Percentiles rank a stretch among this genome's conserved stretches.
Evolutionary conservation across 2,888 invertebrate genomes (phyloP).

Genomic region (Acleris sparsana): DNA sequence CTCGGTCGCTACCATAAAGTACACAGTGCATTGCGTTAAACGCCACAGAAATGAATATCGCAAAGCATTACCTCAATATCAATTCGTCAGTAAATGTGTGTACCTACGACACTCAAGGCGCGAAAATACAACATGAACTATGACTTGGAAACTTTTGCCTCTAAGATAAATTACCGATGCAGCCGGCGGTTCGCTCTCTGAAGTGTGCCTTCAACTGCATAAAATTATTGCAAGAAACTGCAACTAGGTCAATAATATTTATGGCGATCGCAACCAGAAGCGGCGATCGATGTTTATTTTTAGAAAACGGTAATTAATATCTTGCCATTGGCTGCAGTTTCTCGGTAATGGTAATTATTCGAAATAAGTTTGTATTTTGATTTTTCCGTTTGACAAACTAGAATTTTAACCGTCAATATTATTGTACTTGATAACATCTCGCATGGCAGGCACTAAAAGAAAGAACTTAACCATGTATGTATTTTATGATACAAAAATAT

Average conservation of each 20-base stretch:
- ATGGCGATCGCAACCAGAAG: conserved; percentile 15
- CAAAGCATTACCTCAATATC: too few species aligned
- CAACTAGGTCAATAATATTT: conserved; percentile 39
- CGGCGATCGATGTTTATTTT: conserved; percentile 5
- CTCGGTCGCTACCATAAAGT: too few species aligned
- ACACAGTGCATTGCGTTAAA: too few species aligned
- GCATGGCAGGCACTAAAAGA: neutral
- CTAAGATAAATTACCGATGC: conserved; percentile 40
- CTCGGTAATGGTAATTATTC: neutral
- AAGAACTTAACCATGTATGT: neutral
- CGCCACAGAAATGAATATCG: too few species aligned
- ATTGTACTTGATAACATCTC: neutral
- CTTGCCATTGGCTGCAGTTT: neutral
- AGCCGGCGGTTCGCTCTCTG: neutral
- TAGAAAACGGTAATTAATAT: conserved; percentile 13
- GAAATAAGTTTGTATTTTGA: neutral
- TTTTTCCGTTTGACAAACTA: neutral
- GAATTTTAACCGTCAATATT: neutral
- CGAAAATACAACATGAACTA: neutral
- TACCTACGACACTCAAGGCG: neutral
- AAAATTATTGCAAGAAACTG: conserved; percentile 41
- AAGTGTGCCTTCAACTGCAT: conserved; percentile 37
- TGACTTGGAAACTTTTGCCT: conserved; percentile 39
- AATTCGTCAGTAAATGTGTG: neutral
- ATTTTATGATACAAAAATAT: too few species aligned